phyloP scores from a whole-genome alignment of 1,140 invertebrate species.

The Drosophila neocordata region DNA sequence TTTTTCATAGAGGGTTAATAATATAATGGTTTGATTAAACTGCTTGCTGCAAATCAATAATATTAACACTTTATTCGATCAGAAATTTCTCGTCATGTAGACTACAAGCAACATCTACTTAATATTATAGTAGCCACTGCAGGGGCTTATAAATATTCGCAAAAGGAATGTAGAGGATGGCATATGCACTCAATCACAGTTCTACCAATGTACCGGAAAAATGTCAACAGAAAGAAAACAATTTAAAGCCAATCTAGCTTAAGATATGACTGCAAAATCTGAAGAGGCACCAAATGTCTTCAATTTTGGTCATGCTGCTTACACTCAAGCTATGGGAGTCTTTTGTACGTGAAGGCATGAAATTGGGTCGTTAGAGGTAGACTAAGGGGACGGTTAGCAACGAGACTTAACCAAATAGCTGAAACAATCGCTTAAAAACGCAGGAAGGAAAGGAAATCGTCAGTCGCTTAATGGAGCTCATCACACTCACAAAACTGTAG shows the following conservation, averaged over 20 bases:
- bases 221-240: slow-evolving; percentile 61
- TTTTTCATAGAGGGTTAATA: too few species aligned
- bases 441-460: slow-evolving; percentile 38
- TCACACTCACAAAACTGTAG: slow-evolving; percentile 41
- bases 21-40: too few species aligned
- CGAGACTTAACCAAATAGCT: slow-evolving; percentile 5
- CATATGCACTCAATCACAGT: slow-evolving; percentile 57
- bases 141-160: neutral
- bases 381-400: neutral
- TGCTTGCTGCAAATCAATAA: too few species aligned
- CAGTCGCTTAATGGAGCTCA: slow-evolving; percentile 51
- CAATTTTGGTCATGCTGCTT: slow-evolving; percentile 50
- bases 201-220: slow-evolving; percentile 40
- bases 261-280: slow-evolving; percentile 71
- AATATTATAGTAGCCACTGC: neutral
- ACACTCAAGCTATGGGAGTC: slow-evolving; percentile 52
- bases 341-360: slow-evolving; percentile 54
- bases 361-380: slow-evolving; percentile 62
- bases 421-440: slow-evolving; percentile 9
- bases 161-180: neutral
- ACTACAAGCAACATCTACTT: neutral
- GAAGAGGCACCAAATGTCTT: slow-evolving; percentile 65
- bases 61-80: too few species aligned
- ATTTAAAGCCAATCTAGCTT: slow-evolving; percentile 67
- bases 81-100: too few species aligned